Evolutionary conservation across 1,140 invertebrate genomes (phyloP), one percentile per base, ranked within the genome.

Genomic region (Bombus consobrinus): DNA sequence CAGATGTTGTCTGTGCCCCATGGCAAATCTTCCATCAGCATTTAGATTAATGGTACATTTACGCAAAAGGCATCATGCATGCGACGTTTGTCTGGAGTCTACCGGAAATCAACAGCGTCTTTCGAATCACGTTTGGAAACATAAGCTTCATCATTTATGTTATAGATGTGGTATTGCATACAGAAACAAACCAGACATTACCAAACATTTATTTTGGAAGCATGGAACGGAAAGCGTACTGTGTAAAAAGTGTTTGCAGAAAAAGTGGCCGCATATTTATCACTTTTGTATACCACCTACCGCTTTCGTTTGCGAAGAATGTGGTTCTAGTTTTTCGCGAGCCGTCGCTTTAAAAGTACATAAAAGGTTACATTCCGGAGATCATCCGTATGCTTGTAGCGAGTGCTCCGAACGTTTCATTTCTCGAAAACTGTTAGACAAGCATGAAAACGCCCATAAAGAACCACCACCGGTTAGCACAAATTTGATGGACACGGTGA

Each of bases 211-310:
- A 64, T 98, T 98, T 93, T 98, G 98, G 98, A 98, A 98, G 93
- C 98, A 98, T 93, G 98, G 98, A 25, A 98, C 98, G 9, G 98
- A 98, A 92, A 98, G 98, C 95, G 97, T 97, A 4, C 94, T 97
- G 9, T 98, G 98, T 93, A 98, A 98, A 93, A 97, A 96, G 91
- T 98, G 98, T 94, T 93, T 98, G 9, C 97, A 98, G 88, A 98
- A 98, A 92, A 98, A 98, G 89, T 98, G 98, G 98, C 97, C 97
- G 1, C 97, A 98, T 94, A 97, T 98, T 18, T 98, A 98, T 95
- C 98, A 98, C 92, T 98, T 98, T 92, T 98, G 98, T 92, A 96
- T 97, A 84, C 98, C 98, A 34, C 97, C 98, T 10, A 95, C 96
- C 28, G 95, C 96, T 43, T 98, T 98, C 94, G 94, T 95, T 3